Evolutionary conservation across 2,797 vertebrate species (phyloP), one percentile per base, ranked within the genome.

Genomic region (Platyrinchus mystaceus): DNA sequence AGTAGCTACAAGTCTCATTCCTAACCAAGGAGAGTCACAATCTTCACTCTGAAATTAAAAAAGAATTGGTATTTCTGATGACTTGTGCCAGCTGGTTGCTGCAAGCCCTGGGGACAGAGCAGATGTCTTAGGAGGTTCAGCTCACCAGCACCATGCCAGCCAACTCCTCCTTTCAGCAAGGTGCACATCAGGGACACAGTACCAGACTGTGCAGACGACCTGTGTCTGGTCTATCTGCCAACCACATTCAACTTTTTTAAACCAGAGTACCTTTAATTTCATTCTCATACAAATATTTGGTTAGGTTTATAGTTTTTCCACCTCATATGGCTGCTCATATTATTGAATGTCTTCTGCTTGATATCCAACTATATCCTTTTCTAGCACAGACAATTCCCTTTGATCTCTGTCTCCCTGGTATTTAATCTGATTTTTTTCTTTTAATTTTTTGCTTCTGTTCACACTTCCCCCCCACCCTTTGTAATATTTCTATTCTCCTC

Each of bases 71-170:
- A 2, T 19, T 71, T n/a, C 34, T 47, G 63, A 60, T 37, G 27
- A 41, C 22, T 73, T 4, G 0, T 67, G n/a, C 7, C 56, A 69
- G 19, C 16, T 62, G 50, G 14, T 41, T 84, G 11, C 28, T 75
- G 49, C 34, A 77, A 77, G 19, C 18, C 30, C 34, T 15, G 3
- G 9, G 27, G 28, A 47, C 9, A 0, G 0, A 80, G 21, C 26
- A n/a, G 14, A n/a, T 18, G 1, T 50, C 12, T 89, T 27, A 43
- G 49, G n/a, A 68, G 10, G 20, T 91, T 77, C 37, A 28, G 3
- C 49, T 58, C 5, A 10, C 18, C n/a, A 87, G 23, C 37, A 52
- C 23, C 28, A 36, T 2, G 7, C 7, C 36, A 39, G 30, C 14
- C 28, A 68, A 11, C 20, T 68, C 46, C 58, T 52, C 8, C 22